phyloP scores from a whole-genome alignment of 92 coral and sea anemone genomes.

The Meandrina meandrites region DNA sequence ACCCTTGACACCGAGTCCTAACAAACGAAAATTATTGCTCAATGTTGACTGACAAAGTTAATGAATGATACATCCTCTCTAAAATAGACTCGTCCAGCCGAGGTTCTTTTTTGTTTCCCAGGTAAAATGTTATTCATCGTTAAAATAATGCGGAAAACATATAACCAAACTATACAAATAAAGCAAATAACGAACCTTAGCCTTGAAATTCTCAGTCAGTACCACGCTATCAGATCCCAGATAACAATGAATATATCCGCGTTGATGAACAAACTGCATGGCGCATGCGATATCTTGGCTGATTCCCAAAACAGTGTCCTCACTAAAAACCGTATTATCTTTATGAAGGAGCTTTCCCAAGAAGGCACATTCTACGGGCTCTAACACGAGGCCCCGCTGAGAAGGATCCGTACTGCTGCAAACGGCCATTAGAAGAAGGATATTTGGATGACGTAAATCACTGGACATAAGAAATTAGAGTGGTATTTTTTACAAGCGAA shows the following conservation, averaged over 20 bases:
- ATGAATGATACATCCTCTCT: neutral
- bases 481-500: neutral
- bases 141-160: neutral
- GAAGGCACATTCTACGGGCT: slow-evolving; percentile 64
- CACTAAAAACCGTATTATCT: slow-evolving; percentile 66
- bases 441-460: slow-evolving; percentile 87
- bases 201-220: slow-evolving; percentile 69
- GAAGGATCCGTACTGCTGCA: slow-evolving; percentile 64
- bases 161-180: neutral
- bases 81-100: neutral
- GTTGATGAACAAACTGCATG: slow-evolving; percentile 83
- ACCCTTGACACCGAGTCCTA: neutral
- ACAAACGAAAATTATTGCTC: too few relatives aligned
- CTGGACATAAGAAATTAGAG: slow-evolving; percentile 33
- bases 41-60: neutral
- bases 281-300: slow-evolving; percentile 89
- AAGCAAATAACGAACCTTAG: slow-evolving; percentile 64
- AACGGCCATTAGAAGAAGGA: slow-evolving; percentile 75
- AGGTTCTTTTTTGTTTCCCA: neutral
- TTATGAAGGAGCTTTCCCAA: slow-evolving; percentile 62
- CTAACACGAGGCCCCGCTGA: slow-evolving; percentile 76
- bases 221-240: slow-evolving; percentile 88
- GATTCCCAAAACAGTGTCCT: slow-evolving; percentile 72
- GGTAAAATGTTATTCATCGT: neutral
- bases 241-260: slow-evolving; percentile 86